phyloP scores from a whole-genome alignment of 1,140 invertebrate species.

The Procambarus virginalis region DNA sequence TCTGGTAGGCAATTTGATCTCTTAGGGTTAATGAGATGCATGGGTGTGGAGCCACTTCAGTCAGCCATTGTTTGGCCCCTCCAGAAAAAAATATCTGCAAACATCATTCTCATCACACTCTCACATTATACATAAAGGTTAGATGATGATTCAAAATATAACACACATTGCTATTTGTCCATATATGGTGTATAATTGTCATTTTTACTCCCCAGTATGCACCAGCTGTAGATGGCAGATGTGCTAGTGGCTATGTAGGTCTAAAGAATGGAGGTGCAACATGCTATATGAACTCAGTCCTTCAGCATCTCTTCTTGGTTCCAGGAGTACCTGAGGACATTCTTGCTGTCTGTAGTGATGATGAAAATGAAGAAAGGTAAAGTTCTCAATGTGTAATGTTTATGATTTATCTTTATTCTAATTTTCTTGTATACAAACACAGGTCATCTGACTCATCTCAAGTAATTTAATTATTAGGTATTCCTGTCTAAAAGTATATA shows the following conservation, averaged over 20 bases:
- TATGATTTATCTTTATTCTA: neutral
- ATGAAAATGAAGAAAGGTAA: slow-evolving; percentile 71
- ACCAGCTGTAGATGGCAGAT: slow-evolving; percentile 77
- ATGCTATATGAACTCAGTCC: slow-evolving; percentile 81
- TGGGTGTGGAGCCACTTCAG: too few relatives aligned
- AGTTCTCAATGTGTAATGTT: neutral
- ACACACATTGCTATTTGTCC: neutral
- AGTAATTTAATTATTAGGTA: too few relatives aligned
- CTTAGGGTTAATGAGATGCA: too few relatives aligned
- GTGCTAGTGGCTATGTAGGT: slow-evolving; percentile 77
- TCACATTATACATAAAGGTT: too few relatives aligned
- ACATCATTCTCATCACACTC: too few relatives aligned
- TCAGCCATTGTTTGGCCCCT: too few relatives aligned
- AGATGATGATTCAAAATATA: neutral
- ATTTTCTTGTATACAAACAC: too few relatives aligned
- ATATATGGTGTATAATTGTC: neutral
- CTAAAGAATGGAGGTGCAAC: slow-evolving; percentile 81
- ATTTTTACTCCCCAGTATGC: slow-evolving; percentile 73
- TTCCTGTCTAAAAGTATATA: too few relatives aligned
- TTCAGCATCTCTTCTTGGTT: slow-evolving; percentile 79
- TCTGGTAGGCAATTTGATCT: too few relatives aligned
- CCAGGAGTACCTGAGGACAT: slow-evolving; percentile 76
- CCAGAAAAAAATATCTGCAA: too few relatives aligned
- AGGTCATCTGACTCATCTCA: too few relatives aligned
- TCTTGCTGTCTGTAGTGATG: slow-evolving; percentile 71